These are phyloP conservation scores for Hiodon tergisus DNA, from an alignment of 2,113 vertebrate species.

Conservation along the genomic window DNA sequence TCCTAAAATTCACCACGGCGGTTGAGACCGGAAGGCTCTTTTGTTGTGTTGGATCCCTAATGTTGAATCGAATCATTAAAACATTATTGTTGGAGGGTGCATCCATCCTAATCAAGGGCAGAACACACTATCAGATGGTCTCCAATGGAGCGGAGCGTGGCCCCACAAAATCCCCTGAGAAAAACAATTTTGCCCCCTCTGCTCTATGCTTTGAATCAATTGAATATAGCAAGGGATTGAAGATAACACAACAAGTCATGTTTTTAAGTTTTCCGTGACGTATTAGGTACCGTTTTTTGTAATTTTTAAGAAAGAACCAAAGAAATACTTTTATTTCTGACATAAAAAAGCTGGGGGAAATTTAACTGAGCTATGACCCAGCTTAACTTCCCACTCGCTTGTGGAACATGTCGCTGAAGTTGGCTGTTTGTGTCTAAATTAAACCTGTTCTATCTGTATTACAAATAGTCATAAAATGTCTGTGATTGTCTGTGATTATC, in stretches of 20 bases:
- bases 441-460: too few species aligned
- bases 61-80: not conserved
- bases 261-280: not conserved
- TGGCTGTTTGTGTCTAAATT: too few species aligned
- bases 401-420: too few species aligned
- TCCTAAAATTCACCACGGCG: not conserved
- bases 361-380: not conserved
- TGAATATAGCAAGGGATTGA: conserved; percentile 3
- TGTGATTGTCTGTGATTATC: too few species aligned
- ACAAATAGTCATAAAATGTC: too few species aligned
- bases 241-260: not conserved
- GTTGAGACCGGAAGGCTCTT: not conserved
- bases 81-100: not conserved
- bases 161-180: not conserved
- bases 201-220: not conserved
- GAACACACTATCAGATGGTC: conserved; percentile 10
- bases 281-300: not conserved
- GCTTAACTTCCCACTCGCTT: not conserved
- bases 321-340: conserved; percentile 11
- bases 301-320: conserved; percentile 5
- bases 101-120: conserved; percentile 7
- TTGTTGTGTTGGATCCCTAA: not conserved
- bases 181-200: not conserved
- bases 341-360: not conserved
- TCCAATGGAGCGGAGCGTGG: not conserved